phyloP scores from a whole-genome alignment of 2,113 vertebrate species.

The Pantherophis guttatus region DNA sequence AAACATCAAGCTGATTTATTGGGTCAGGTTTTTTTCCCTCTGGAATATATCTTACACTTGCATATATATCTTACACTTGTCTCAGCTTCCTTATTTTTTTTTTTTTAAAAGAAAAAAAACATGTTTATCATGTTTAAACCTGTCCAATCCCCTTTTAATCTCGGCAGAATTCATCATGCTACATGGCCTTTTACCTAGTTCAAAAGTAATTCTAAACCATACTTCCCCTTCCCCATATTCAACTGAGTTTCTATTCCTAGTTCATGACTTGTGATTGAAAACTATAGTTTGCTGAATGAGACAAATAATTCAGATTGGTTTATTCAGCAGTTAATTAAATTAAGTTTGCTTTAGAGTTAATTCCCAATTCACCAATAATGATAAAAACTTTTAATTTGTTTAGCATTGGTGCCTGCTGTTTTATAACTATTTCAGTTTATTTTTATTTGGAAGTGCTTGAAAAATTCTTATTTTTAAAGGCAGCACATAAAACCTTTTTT shows the following conservation, averaged over 20 bases:
- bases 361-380: background rate
- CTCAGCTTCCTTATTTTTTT: background rate
- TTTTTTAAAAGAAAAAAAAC: background rate
- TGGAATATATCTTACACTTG: background rate
- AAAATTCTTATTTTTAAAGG: background rate
- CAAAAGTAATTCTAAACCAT: background rate
- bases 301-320: background rate
- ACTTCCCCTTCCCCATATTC: background rate
- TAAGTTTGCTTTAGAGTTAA: background rate
- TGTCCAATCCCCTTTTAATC: background rate
- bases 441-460: background rate
- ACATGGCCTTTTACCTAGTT: background rate
- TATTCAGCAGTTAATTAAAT: background rate
- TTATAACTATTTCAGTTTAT: background rate
- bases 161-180: background rate
- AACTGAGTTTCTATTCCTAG: background rate
- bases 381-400: background rate
- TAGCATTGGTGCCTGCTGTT: background rate
- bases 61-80: background rate
- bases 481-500: background rate
- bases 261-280: background rate
- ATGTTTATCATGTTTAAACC: background rate
- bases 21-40: background rate
- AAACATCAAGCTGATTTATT: background rate
- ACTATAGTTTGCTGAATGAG: background rate